phyloP scores from a whole-genome alignment of 23 tunicate species.

The Ascidia mentula region DNA sequence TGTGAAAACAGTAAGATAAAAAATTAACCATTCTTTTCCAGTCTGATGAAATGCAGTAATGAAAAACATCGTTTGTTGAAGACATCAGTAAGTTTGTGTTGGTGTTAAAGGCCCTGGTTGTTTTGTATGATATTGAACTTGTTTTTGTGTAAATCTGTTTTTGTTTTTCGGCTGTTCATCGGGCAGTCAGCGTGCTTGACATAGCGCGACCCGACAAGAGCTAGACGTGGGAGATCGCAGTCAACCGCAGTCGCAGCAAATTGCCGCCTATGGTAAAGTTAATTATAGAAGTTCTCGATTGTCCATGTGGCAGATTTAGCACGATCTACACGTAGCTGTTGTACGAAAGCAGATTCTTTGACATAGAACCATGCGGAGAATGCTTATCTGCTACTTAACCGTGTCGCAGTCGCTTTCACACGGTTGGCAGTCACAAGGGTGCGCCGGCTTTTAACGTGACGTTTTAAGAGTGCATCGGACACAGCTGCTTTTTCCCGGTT shows the following conservation, averaged over 20 bases:
- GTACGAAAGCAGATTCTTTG: background rate
- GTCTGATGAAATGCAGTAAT: too few species aligned
- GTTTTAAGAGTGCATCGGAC: background rate
- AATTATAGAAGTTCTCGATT: background rate
- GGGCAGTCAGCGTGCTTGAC: background rate
- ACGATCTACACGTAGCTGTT: background rate
- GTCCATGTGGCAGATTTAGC: conserved; percentile 6
- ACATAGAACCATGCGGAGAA: background rate
- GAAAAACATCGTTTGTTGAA: too few species aligned
- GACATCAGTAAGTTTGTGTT: too few species aligned
- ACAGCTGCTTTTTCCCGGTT: background rate
- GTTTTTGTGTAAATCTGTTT: background rate
- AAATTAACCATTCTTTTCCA: too few species aligned
- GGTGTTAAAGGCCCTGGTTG: too few species aligned
- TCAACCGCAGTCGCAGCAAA: background rate
- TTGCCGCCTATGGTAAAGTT: background rate
- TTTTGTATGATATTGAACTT: background rate
- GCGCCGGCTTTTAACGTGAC: background rate
- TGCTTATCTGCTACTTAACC: background rate
- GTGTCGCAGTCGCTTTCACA: background rate
- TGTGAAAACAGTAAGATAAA: background rate
- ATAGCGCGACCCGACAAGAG: background rate
- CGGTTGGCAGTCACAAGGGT: background rate
- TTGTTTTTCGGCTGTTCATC: too few species aligned
- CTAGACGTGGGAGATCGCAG: background rate